Evolutionary conservation across 2,888 invertebrate species (phyloP).

Genomic region (Magallana nippona): DNA sequence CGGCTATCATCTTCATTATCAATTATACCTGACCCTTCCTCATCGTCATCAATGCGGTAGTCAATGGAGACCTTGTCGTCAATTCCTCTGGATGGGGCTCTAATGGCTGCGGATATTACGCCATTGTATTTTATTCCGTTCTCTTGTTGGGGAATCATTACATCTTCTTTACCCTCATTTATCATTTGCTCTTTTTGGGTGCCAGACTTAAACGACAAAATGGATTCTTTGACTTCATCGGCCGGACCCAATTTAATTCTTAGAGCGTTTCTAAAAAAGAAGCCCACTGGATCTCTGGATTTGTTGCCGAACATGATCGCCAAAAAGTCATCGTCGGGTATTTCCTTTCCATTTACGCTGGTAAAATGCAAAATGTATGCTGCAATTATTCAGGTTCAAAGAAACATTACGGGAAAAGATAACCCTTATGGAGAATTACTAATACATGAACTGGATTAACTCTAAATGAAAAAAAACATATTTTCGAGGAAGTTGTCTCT

Average conservation of each 20-base stretch:
- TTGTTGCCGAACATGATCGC: neutral
- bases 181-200: neutral
- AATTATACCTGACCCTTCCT: neutral
- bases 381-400: neutral
- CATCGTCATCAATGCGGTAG: neutral
- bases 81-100: too few relatives aligned
- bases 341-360: neutral
- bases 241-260: neutral
- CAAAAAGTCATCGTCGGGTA: constrained; percentile 14
- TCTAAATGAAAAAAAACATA: too few relatives aligned
- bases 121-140: too few relatives aligned
- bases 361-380: neutral
- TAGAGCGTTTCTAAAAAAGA: neutral
- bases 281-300: neutral
- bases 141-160: neutral
- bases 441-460: too few relatives aligned
- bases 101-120: too few relatives aligned
- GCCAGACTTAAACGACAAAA: neutral
- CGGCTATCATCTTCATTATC: neutral
- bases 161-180: neutral
- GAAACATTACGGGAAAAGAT: too few relatives aligned
- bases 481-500: too few relatives aligned
- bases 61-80: too few relatives aligned
- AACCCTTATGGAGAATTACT: too few relatives aligned
- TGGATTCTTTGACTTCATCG: neutral